Evolutionary conservation across 1,140 invertebrate genomes (phyloP), one percentile per base, ranked within the genome.

Genomic region (Vanessa atalanta): DNA sequence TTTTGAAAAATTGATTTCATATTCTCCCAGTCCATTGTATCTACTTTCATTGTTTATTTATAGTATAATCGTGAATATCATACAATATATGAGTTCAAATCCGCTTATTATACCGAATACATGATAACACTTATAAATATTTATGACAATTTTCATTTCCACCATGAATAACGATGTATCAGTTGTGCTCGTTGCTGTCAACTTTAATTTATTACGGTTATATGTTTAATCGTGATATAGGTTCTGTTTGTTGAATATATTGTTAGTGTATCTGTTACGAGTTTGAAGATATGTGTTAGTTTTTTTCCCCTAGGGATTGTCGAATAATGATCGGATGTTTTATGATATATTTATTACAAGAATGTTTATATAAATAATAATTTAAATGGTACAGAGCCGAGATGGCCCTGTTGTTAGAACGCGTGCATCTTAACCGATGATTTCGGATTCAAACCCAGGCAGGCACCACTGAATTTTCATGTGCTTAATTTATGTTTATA

Each of bases 111-210:
- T 20, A n/a, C n/a, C 3, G 15, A 2, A 5, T 16, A 53, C 50
- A 53, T 53, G 1, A 53, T 53, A 53, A 53, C 7, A 6, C 50
- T 53, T 53, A 53, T 53, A 20, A 15, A 53, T 53, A 53, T 53
- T 53, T 53, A 53, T 53, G 50, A 53, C 15, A 53, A n/a, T 53
- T 53, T 53, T 53, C 50, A 53, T 53, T 53, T 53, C 50, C 50
- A 53, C 50, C 6, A 43, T 43, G 9, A 7, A 43, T 9, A 43
- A 43, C 37, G 13, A 2, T 53, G 8, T 20, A 16, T 53, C n/a
- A 53, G 9, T 20, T 53, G 15, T n/a, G 16, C 37, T 43, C 37
- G 37, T 43, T 43, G 7, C 50, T 53, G n/a, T 53, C 50, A n/a
- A 53, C 37, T 9, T 43, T 53, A 20, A n/a, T 53, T 9, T 53